Conservation (phyloP, 2,888 invertebrate genomes). For the Bellardia pandia region DNA sequence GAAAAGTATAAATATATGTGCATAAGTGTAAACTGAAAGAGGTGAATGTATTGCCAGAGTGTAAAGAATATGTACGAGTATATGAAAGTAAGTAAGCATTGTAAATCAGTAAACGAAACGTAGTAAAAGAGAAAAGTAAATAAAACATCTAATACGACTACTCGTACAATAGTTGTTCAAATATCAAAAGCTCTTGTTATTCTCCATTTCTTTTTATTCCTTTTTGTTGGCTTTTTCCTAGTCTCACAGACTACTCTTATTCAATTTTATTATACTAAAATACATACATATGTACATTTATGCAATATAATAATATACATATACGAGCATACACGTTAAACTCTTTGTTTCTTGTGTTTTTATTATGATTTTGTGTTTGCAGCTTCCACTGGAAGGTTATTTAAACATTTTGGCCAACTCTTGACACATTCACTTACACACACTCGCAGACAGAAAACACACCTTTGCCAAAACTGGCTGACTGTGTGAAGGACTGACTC, state of each 20-base stretch:
- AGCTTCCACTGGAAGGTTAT: constrained; percentile 69
- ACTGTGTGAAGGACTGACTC: constrained; percentile 20
- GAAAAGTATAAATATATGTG: constrained; percentile 54
- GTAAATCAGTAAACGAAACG: constrained; percentile 24
- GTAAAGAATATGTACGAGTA: neutral
- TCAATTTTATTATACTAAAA: constrained; percentile 22
- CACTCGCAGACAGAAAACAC: constrained; percentile 55
- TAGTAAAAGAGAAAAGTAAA: constrained; percentile 28
- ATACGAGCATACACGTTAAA: neutral
- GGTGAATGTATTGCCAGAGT: constrained; percentile 58
- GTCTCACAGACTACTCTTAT: constrained; percentile 37
- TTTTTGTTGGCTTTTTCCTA: constrained; percentile 13
- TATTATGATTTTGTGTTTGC: constrained; percentile 33
- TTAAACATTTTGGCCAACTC: constrained; percentile 28
- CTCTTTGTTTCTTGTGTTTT: neutral
- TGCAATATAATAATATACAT: neutral
- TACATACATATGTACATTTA: too few relatives aligned
- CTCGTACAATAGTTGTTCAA: neutral
- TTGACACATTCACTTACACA: constrained; percentile 33
- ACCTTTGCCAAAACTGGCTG: constrained; percentile 59
- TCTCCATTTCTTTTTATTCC: neutral
- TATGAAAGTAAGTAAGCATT: neutral
- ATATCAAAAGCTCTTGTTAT: constrained; percentile 4
- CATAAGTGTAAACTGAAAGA: constrained; percentile 30
- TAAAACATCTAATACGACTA: constrained; percentile 14